Conservation (phyloP, 2,888 invertebrate species). For the Erpobdella octoculata region DNA sequence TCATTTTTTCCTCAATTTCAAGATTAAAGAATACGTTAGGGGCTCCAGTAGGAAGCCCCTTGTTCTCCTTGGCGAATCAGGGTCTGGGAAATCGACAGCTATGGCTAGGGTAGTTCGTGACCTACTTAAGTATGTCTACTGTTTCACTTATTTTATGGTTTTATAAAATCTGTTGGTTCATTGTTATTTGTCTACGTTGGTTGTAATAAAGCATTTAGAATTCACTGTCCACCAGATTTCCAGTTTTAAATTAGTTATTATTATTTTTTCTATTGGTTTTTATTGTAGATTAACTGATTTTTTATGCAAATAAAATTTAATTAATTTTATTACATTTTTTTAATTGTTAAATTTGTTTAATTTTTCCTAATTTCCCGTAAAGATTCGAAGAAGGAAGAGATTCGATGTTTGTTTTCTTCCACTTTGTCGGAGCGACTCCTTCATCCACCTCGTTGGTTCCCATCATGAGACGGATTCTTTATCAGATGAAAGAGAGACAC, state of each 20-base stretch:
- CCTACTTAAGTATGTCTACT: background rate
- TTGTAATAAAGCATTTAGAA: background rate
- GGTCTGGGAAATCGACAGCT: slow-evolving; percentile 16
- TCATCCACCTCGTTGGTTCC: slow-evolving; percentile 47
- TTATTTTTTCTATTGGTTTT: background rate
- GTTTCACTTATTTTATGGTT: background rate
- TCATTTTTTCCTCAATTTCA: background rate
- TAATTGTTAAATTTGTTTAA: too few species aligned
- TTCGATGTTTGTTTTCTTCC: slow-evolving; percentile 45
- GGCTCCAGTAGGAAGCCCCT: background rate
- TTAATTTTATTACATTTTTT: too few species aligned
- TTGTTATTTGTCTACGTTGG: background rate
- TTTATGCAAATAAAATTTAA: too few species aligned
- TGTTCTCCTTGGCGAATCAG: slow-evolving; percentile 22
- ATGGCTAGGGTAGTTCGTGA: slow-evolving; percentile 25
- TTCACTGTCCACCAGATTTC: too few species aligned
- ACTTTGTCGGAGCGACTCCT: slow-evolving; percentile 51
- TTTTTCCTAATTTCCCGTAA: background rate
- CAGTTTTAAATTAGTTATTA: background rate
- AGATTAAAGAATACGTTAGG: slow-evolving; percentile 19
- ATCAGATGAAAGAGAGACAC: slow-evolving; percentile 45
- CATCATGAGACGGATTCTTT: slow-evolving; percentile 46
- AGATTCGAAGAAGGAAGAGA: background rate
- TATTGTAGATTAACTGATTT: background rate
- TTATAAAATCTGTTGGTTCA: background rate